phyloP scores from a whole-genome alignment of 2,113 vertebrate genomes.

The Pangasianodon hypophthalmus region DNA sequence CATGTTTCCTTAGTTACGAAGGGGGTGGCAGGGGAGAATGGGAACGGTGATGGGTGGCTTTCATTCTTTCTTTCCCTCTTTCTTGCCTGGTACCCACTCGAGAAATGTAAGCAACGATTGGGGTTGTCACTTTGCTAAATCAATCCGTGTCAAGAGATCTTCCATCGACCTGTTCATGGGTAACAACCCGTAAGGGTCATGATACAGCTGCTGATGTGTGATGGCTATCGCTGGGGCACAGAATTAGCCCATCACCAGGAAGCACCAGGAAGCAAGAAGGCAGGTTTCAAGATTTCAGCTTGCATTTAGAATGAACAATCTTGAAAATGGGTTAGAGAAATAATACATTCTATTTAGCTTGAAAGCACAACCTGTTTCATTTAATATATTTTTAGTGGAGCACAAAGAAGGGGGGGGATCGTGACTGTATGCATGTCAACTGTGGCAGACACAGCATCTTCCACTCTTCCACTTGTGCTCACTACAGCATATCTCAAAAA shows the following conservation, averaged over 20 bases:
- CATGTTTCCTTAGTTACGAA: constrained; percentile 24
- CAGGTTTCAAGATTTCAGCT: neutral
- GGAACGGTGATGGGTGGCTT: constrained; percentile 19
- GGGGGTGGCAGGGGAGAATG: neutral
- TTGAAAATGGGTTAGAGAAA: neutral
- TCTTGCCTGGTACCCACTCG: neutral
- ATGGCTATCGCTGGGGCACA: neutral
- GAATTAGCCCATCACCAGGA: constrained; percentile 35
- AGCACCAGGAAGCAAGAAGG: constrained; percentile 7
- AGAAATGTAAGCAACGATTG: constrained; percentile 1
- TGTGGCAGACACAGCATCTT: neutral
- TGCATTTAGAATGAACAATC: neutral
- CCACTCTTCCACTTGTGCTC: neutral
- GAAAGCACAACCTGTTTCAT: neutral
- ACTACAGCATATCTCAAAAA: neutral
- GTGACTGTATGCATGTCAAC: neutral
- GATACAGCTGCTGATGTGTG: constrained; percentile 24
- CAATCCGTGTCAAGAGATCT: neutral
- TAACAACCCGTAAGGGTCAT: constrained; percentile 25
- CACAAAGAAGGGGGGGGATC: neutral
- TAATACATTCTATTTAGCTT: neutral
- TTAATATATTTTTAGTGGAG: neutral
- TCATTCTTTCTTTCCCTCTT: constrained; percentile 1
- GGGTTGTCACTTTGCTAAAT: constrained; percentile 22
- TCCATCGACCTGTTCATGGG: neutral